A percentile compares a stretch with the other conserved stretches of the same genome.
Conservation (phyloP, 2,888 invertebrate species). For the Melanophora roralis region DNA sequence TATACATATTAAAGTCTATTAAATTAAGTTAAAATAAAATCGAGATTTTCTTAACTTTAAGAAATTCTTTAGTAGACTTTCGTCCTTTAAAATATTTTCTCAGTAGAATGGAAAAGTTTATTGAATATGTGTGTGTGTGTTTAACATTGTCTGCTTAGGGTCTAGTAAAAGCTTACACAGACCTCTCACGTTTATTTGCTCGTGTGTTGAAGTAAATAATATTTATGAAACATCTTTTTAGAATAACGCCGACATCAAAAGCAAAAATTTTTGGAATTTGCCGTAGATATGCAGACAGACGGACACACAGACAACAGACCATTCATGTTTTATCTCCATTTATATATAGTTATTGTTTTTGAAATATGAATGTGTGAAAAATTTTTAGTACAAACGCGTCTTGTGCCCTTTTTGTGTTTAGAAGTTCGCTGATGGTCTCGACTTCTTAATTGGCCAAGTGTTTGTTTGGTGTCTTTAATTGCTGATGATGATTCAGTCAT, state of each 20-base stretch:
- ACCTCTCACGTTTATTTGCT: constrained; percentile 43
- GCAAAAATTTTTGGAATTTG: constrained; percentile 25
- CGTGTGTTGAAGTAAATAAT: background rate
- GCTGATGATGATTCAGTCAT: background rate
- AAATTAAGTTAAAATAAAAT: constrained; percentile 39
- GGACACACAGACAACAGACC: background rate
- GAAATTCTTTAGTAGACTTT: constrained; percentile 42
- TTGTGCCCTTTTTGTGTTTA: background rate
- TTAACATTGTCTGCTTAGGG: constrained; percentile 52
- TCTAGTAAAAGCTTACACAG: constrained; percentile 62
- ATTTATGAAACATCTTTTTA: constrained; percentile 32
- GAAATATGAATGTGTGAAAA: constrained; percentile 7
- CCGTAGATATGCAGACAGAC: background rate
- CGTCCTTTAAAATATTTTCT: constrained; percentile 47
- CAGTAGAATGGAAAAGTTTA: constrained; percentile 9
- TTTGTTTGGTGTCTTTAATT: background rate
- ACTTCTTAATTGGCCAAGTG: background rate
- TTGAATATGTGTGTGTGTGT: constrained; percentile 26
- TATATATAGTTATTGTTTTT: background rate
- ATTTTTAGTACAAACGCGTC: background rate
- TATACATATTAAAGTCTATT: constrained; percentile 42
- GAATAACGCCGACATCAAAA: constrained; percentile 22
- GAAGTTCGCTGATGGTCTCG: background rate
- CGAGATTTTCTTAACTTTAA: constrained; percentile 32
- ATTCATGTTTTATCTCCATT: background rate